Base-by-base conservation (phyloP, 37 sponge, comb jelly and placozoan genomes). In the Beroe forskalii region DNA sequence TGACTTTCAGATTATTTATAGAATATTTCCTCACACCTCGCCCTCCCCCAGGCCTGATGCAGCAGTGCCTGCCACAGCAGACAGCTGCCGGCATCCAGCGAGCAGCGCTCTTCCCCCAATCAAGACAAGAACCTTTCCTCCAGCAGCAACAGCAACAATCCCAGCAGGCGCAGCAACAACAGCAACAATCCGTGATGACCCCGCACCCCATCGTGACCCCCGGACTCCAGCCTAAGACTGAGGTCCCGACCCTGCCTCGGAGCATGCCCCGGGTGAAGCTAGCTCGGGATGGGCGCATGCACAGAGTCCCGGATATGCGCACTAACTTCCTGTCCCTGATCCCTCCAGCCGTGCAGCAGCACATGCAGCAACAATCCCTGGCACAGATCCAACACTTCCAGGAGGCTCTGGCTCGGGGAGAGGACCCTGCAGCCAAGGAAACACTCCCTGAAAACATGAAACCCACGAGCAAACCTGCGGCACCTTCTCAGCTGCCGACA, bases 351-450 rank as follows among this genome's bases (percentile, higher is more conserved):
- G 86, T 80, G 8, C 86, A 80, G 86, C 86, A 80, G 31, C 86
- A 80, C 86, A 80, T 80, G 86, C 86, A 80, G 86, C 86, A 80
- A 38, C 86, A 80, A 43, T 80, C 86, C 19, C 55, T 80, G 44
- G 86, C 86, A 41, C 86, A 80, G 86, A 80, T 80, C 44, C 86
- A 80, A 48, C 44, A 43, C 25, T 80, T 33, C 86, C 44, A 41
- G 28, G 44, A 32, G 28, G 86, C 86, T 23, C 28, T 80, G 22
- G 86, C 86, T n/a, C 86, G 86, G 1, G 55, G 86, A 4, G 72
- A 69, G 38, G 72, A 69, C 39, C 72, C 72, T 3, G 86, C 55
- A 1, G 17, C 25, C 25, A 80, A 80, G 55, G 86, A 80, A 44
- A 80, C 86, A 23, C 55, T 80, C 27, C 86, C 86, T 1, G 86